Percentiles rank a stretch among this genome's conserved stretches.
phyloP scores from a whole-genome alignment of 2,888 invertebrate species.

The Tetheella fluctuosa region DNA sequence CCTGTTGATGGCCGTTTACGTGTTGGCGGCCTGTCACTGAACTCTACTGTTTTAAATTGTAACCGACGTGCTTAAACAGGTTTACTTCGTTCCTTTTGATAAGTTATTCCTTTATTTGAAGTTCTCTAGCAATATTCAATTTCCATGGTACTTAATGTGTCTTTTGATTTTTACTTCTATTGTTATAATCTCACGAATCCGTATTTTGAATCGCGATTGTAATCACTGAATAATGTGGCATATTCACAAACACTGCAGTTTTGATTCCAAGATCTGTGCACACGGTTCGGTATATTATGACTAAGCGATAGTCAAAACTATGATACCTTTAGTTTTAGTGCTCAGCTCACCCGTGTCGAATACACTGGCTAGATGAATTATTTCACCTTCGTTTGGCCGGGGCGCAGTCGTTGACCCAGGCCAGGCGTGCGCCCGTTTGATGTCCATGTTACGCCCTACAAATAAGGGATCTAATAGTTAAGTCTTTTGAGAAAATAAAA shows the following conservation, averaged over 20 bases:
- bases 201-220: not conserved
- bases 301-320: not conserved
- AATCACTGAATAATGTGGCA: not conserved
- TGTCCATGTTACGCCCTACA: conserved; percentile 45
- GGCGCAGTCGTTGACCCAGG: conserved; percentile 73
- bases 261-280: not conserved
- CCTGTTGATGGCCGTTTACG: conserved; percentile 55
- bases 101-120: conserved; percentile 5
- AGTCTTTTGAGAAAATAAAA: not conserved
- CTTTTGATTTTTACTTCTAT: not conserved
- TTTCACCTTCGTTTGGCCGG: conserved; percentile 54
- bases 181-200: not conserved
- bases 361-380: conserved; percentile 65
- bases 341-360: conserved; percentile 53
- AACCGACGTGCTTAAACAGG: conserved; percentile 35
- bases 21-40: conserved; percentile 58
- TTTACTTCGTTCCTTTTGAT: conserved; percentile 20
- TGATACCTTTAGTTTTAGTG: conserved; percentile 22
- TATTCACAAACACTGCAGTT: not conserved
- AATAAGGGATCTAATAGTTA: conserved; percentile 34
- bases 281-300: not conserved
- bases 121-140: conserved; percentile 8
- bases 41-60: conserved; percentile 53
- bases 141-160: not conserved
- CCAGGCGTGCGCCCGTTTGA: conserved; percentile 44